These are phyloP conservation scores for Aphelinus certus DNA, from an alignment of 1,140 invertebrate species.

Conservation along the genomic window DNA sequence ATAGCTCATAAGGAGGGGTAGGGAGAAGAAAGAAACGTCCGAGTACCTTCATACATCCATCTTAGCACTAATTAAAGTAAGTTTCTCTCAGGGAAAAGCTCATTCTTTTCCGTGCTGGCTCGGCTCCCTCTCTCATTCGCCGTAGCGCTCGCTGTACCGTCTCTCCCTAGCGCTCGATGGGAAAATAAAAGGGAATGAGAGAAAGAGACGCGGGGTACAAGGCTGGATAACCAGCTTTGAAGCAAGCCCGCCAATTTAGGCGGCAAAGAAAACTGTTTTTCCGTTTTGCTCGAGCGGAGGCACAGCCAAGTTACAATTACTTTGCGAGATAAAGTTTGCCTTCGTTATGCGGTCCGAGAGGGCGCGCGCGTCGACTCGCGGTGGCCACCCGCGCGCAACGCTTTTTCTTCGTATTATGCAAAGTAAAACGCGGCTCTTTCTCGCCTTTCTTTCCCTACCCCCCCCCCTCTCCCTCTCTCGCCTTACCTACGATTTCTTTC, in stretches of 20 bases:
- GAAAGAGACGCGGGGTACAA: conserved; percentile 37
- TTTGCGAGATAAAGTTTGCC: conserved; percentile 52
- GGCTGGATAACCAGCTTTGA: conserved; percentile 53
- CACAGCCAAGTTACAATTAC: conserved; percentile 47
- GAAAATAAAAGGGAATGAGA: conserved; percentile 27
- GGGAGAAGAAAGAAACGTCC: background rate
- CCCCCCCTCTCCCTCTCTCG: background rate
- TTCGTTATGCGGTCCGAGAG: conserved; percentile 44
- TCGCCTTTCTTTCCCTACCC: background rate
- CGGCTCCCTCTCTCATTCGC: conserved; percentile 43
- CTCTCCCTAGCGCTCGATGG: conserved; percentile 29
- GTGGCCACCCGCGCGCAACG: no score
- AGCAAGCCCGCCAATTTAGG: conserved; percentile 52
- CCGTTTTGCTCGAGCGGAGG: conserved; percentile 42
- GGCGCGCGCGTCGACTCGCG: background rate
- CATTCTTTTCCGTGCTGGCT: conserved; percentile 27
- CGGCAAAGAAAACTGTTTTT: conserved; percentile 53
- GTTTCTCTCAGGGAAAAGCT: conserved; percentile 34
- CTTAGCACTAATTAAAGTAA: conserved; percentile 37
- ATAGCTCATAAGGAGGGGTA: conserved; percentile 3
- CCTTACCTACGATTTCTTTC: no score
- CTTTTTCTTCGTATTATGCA: conserved; percentile 47
- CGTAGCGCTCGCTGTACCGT: conserved; percentile 10
- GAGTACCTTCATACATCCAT: conserved; percentile 28
- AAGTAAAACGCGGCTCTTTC: conserved; percentile 42